Conservation (phyloP, 2,797 vertebrate genomes). For the Danio choprae region DNA sequence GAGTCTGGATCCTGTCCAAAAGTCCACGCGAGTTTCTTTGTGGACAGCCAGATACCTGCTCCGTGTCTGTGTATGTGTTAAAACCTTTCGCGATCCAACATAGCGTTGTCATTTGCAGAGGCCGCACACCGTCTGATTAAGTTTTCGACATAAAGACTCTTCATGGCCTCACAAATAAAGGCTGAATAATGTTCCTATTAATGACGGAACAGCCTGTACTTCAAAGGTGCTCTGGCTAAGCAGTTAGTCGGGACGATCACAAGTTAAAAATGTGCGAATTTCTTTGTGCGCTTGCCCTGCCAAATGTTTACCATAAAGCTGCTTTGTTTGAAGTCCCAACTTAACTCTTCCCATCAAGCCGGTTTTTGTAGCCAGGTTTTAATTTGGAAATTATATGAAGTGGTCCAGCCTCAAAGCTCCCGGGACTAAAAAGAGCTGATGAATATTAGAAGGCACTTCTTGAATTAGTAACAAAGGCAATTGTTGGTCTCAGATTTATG, state of each 20-base stretch:
- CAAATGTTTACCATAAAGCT: conserved; percentile 77
- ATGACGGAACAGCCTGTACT: conserved; percentile 70
- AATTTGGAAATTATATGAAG: conserved; percentile 70
- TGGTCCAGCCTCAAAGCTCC: conserved; percentile 64
- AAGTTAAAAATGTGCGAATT: conserved; percentile 76
- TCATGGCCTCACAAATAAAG: conserved; percentile 66
- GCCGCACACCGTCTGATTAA: conserved; percentile 63
- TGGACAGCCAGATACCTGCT: conserved; percentile 5
- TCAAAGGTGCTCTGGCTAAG: conserved; percentile 76
- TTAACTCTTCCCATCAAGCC: conserved; percentile 70
- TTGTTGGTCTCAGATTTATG: conserved; percentile 32
- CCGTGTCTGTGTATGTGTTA: conserved; percentile 32
- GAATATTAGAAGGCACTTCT: conserved; percentile 59
- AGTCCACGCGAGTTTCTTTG: conserved; percentile 26
- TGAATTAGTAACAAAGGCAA: conserved; percentile 40
- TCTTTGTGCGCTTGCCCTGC: conserved; percentile 65
- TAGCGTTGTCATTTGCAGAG: conserved; percentile 56
- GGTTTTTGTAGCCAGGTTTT: conserved; percentile 68
- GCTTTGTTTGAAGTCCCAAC: conserved; percentile 76
- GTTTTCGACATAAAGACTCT: conserved; percentile 70
- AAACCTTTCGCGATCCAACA: conserved; percentile 43
- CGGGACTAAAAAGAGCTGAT: conserved; percentile 52
- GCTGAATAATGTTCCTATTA: conserved; percentile 78
- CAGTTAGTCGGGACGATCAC: conserved; percentile 74
- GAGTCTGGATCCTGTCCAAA: conserved; percentile 25